These are phyloP conservation scores for Avahi laniger DNA, from an alignment of 2,797 vertebrate species.

Conservation along the genomic window DNA sequence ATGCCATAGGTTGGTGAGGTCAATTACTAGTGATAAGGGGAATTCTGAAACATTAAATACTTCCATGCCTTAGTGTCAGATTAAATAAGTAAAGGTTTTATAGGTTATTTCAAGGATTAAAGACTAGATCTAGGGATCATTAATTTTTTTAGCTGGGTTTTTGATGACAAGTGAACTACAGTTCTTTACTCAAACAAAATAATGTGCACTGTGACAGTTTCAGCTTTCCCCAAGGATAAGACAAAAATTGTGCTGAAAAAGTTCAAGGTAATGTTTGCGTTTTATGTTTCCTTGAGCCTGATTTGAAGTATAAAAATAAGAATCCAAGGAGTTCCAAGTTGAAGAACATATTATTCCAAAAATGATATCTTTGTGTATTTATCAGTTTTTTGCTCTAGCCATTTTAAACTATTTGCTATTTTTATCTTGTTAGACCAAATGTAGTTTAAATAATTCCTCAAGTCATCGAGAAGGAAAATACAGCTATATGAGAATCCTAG, in stretches of 20 bases:
- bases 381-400: conserved; percentile 73
- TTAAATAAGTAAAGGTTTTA: conserved; percentile 51
- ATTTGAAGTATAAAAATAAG: conserved; percentile 85
- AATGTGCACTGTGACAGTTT: conserved; percentile 64
- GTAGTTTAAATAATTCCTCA: conserved; percentile 67
- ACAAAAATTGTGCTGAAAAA: conserved; percentile 77
- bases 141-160: conserved; percentile 60
- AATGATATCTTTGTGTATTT: conserved; percentile 76
- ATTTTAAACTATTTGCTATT: conserved; percentile 80
- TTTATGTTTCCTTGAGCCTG: conserved; percentile 82
- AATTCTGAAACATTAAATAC: not conserved
- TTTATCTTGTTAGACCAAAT: conserved; percentile 78
- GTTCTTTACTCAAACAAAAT: conserved; percentile 58
- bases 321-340: conserved; percentile 82
- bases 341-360: conserved; percentile 82
- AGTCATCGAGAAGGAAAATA: conserved; percentile 69
- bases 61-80: conserved; percentile 33
- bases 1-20: not conserved
- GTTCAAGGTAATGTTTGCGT: conserved; percentile 87
- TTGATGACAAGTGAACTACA: conserved; percentile 62
- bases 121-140: not conserved
- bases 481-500: conserved; percentile 41
- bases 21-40: not conserved
- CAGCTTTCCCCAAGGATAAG: conserved; percentile 81
- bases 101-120: conserved; percentile 44